A percentile compares a stretch with the other conserved stretches of the same genome.
Conservation (phyloP, 2,113 vertebrate genomes). For the Tauraco erythrolophus region DNA sequence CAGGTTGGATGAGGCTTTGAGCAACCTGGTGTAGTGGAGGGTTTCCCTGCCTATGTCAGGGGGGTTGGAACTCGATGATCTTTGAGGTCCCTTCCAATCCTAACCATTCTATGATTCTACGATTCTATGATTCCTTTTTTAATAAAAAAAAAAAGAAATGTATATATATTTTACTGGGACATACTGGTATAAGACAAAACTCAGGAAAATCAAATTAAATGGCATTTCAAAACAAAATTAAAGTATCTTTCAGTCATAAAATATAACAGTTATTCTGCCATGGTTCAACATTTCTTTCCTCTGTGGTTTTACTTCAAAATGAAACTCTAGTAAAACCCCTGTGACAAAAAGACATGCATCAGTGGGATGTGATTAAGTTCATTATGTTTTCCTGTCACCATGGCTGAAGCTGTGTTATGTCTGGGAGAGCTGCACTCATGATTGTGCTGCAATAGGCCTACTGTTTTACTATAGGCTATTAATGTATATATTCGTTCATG, state of each 20-base stretch:
- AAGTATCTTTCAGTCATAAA: background rate
- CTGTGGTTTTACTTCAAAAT: background rate
- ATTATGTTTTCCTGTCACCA: background rate
- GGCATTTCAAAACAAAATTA: background rate
- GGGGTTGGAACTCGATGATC: too few species aligned
- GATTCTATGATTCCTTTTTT: background rate
- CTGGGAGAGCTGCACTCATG: background rate
- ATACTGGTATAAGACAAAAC: background rate
- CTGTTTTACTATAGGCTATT: background rate
- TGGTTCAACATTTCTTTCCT: background rate
- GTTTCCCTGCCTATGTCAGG: too few species aligned
- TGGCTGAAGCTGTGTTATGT: background rate
- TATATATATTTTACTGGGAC: background rate
- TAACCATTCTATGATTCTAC: too few species aligned
- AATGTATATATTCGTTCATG: background rate
- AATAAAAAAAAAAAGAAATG: background rate
- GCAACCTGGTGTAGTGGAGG: too few species aligned
- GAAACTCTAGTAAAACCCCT: background rate
- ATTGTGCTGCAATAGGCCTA: rapidly evolving
- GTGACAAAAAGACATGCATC: background rate
- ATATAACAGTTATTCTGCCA: background rate
- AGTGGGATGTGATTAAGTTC: background rate
- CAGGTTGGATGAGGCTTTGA: too few species aligned
- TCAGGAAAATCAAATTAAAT: background rate
- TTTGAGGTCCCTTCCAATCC: too few species aligned